Evolutionary conservation across 1,140 invertebrate genomes (phyloP), one percentile per base, ranked within the genome.

Genomic region (Panagrolaimus sp.): DNA sequence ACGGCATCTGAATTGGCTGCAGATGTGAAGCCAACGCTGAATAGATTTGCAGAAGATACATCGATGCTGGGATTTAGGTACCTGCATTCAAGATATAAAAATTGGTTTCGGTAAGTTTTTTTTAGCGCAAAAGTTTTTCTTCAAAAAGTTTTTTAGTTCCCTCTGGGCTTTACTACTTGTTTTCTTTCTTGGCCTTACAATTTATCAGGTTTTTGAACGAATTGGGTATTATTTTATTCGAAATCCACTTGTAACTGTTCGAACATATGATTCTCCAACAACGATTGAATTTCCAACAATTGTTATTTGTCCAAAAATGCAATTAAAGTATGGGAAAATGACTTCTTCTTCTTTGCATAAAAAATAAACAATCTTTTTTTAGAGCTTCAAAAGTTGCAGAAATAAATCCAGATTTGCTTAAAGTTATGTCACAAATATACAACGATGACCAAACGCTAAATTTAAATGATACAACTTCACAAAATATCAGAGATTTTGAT

Each of bases 141-240:
- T 25, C 8, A n/a, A 62, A 7, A 66, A n/a, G 5, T 38, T 57
- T 67, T 72, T 63, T 46, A 71, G 74, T 38, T 16, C 67, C 14
- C 43, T 76, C 2, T 76, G 74, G 74, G 73, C 66, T 45, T 53
- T 76, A 11, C n/a, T 76, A 16, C 53, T 76, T 8, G 31, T 71
- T 16, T 76, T 75, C 48, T 76, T 75, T 46, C 45, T 76, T 16
- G 66, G 66, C n/a, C 31, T 76, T 25, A 76, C 74, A 51, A 66
- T 76, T 63, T 76, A 76, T 73, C 74, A 76, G 64, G 74, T 76
- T 23, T 69, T 53, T 65, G 73, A 74, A 68, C 74, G 74, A 38
- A 74, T 75, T 42, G 66, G 51, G 7, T 76, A 76, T 63, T 76
- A 76, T 43, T 76, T 76, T 27, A 72, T 76, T 57, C 69, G 57